Evolutionary conservation across 2,888 invertebrate genomes (phyloP).

Genomic region (Calliphora vomitoria): DNA sequence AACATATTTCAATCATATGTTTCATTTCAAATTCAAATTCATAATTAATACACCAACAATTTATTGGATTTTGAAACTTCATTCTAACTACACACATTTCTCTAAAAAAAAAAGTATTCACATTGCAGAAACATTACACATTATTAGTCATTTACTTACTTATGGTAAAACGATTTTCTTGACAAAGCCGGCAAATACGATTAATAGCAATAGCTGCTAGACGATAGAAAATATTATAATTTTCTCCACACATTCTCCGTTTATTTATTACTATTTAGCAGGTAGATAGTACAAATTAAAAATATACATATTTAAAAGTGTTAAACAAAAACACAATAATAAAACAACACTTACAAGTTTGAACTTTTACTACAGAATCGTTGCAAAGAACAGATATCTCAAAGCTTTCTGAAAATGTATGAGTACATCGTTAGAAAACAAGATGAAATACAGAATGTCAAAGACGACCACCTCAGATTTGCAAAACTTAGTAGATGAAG

Average conservation of each 20-base stretch:
- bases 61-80: background rate
- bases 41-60: slow-evolving; percentile 11
- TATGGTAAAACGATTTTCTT: background rate
- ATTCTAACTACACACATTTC: background rate
- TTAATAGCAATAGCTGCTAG: background rate
- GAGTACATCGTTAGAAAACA: too few relatives aligned
- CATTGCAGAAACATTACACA: background rate
- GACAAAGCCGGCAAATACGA: background rate
- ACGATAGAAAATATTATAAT: background rate
- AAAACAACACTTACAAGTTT: background rate
- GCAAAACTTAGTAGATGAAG: too few relatives aligned
- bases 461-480: too few relatives aligned
- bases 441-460: too few relatives aligned
- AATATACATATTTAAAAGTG: too few relatives aligned
- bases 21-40: slow-evolving; percentile 21
- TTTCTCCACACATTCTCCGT: too few relatives aligned
- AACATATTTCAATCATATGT: slow-evolving; percentile 12
- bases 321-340: background rate
- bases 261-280: too few relatives aligned
- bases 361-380: background rate
- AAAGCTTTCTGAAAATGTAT: too few relatives aligned
- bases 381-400: too few relatives aligned
- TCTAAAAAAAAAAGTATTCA: background rate
- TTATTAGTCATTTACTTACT: background rate
- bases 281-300: background rate